Conservation (phyloP, 2,113 vertebrate species). For the Myotis davidii region DNA sequence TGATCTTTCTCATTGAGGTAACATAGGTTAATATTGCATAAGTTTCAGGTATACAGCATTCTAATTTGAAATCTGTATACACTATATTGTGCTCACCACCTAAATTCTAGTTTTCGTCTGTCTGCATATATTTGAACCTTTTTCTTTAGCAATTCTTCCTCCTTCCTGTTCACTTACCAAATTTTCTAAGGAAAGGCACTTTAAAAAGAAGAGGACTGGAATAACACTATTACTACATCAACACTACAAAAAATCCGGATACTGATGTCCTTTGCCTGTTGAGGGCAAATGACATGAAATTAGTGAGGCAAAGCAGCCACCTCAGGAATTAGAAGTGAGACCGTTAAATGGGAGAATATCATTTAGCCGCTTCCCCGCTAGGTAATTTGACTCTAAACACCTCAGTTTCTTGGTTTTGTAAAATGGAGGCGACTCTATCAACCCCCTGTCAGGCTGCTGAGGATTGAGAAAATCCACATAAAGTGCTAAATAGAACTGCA, state of each 20-base stretch:
- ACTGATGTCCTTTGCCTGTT: neutral
- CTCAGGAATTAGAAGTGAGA: slow-evolving; percentile 7
- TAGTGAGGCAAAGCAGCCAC: neutral
- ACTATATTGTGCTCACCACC: neutral
- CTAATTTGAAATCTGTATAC: neutral
- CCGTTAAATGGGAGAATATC: slow-evolving; percentile 29
- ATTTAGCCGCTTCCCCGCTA: neutral
- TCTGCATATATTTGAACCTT: neutral
- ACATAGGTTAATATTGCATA: neutral
- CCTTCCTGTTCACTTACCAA: neutral
- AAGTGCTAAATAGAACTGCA: slow-evolving; percentile 26
- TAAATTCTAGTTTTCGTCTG: neutral
- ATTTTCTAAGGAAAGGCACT: slow-evolving; percentile 46
- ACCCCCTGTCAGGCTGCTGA: neutral
- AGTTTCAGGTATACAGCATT: neutral
- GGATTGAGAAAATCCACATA: slow-evolving; percentile 16
- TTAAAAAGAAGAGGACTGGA: slow-evolving; percentile 4
- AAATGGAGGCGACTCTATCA: neutral
- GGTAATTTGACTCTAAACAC: slow-evolving; percentile 3
- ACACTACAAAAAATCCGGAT: slow-evolving; percentile 16
- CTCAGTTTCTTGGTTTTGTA: slow-evolving; percentile 45
- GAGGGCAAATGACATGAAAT: slow-evolving; percentile 24
- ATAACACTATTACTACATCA: neutral
- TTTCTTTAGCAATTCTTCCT: slow-evolving; percentile 38
- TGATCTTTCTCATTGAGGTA: neutral